Evolutionary conservation across 2,113 vertebrate genomes (phyloP), one percentile per base, ranked within the genome.

Genomic region (Oceanites oceanicus): DNA sequence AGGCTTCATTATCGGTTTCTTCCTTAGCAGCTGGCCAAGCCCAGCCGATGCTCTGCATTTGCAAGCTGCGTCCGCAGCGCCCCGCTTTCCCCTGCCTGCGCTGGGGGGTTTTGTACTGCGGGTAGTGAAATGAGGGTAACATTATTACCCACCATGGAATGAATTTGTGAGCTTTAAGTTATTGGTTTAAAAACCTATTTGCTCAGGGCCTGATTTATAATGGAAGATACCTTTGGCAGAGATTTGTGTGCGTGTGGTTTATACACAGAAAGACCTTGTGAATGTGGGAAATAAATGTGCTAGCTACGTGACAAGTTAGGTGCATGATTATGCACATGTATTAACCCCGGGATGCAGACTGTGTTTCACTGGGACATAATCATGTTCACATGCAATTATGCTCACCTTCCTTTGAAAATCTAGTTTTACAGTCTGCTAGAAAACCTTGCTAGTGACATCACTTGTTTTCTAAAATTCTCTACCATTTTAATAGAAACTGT

Each of bases 1-100:
- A 87, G 82, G 45, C 72, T 84, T 83, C 79, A 90, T 89, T 96
- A 92, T 97, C 30, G 4, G 44, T 55, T 77, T 77, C 63, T 90
- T 90, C 63, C 67, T 82, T 62, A 86, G 88, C 92, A 93, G 90
- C 82, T 86, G 88, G 68, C 75, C 47, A 68, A 76, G 75, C 58
- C 49, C 29, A 38, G 59, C 6, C 11, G 1, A 44, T 80, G 66
- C 58, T 76, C 77, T 66, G 61, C 13, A 5, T 61, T 74, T 47
- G 47, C 76, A 50, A 76, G 72, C 87, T 27, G 42, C 75, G 63
- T 44, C 74, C 19, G 6, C 91, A 62, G 83, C 5, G 0, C 44
- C 84, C 66, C 2, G 6, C 30, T 77, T 25, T 22, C 42, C 86
- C 42, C 66, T 72, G 38, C 22, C n/a, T 36, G 11, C 62, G 67